Evolutionary conservation across 30 jellyfish, hydroid and myxozoan species (phyloP).

Genomic region (Hydra vulgaris): DNA sequence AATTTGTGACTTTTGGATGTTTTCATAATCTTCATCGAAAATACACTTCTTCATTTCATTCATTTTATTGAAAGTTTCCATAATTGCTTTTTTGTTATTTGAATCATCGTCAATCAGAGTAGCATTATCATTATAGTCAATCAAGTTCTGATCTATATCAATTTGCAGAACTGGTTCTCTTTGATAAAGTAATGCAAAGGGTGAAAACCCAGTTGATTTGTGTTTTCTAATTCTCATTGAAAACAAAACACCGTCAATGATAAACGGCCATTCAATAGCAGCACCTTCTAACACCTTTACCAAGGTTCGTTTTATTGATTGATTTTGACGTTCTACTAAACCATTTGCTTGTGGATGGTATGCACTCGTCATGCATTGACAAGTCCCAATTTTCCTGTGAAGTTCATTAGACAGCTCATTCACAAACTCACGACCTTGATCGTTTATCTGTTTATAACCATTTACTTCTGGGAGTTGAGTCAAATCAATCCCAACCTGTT

Average conservation of each 20-base stretch:
- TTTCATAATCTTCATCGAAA: neutral
- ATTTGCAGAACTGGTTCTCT: neutral
- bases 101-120: neutral
- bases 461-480: neutral
- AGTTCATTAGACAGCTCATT: neutral
- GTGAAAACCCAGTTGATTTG: neutral
- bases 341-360: neutral
- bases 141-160: neutral
- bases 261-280: neutral
- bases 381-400: neutral
- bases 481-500: neutral
- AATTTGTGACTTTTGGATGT: neutral
- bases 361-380: neutral
- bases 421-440: neutral
- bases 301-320: neutral
- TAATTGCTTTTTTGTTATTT: neutral
- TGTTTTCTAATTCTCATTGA: neutral
- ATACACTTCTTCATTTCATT: neutral
- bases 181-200: neutral
- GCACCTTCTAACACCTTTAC: neutral
- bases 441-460: neutral
- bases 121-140: neutral
- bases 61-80: neutral
- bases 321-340: neutral
- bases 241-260: neutral